phyloP scores from a whole-genome alignment of 2,888 invertebrate genomes.

The Drosophila neotestacea region DNA sequence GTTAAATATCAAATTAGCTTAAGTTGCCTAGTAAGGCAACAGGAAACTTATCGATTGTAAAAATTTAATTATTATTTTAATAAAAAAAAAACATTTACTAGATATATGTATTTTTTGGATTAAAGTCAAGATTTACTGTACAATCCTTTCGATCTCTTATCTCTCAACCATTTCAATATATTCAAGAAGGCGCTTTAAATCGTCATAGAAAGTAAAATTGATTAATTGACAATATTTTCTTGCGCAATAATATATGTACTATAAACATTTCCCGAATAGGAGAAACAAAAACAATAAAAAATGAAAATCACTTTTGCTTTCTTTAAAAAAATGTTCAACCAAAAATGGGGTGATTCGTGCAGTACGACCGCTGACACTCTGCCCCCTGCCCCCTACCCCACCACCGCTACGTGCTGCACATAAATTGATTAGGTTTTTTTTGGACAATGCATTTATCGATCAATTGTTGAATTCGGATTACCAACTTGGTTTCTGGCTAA shows the following conservation, averaged over 20 bases:
- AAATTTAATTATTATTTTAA: too few relatives aligned
- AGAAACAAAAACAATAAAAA: slow-evolving; percentile 9
- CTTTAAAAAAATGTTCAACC: slow-evolving; percentile 55
- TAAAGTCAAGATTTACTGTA: too few relatives aligned
- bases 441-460: slow-evolving; percentile 51
- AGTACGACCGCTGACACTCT: not conserved
- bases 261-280: slow-evolving; percentile 42
- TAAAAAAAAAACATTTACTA: too few relatives aligned
- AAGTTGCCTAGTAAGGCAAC: too few relatives aligned
- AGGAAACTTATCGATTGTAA: too few relatives aligned
- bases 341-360: slow-evolving; percentile 19
- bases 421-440: slow-evolving; percentile 30
- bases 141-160: too few relatives aligned
- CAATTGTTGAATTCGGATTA: slow-evolving; percentile 13
- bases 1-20: too few relatives aligned
- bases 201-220: slow-evolving; percentile 45
- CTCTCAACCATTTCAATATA: not conserved
- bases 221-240: slow-evolving; percentile 34
- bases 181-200: not conserved
- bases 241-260: slow-evolving; percentile 36
- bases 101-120: too few relatives aligned
- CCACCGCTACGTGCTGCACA: slow-evolving; percentile 36
- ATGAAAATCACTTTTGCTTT: slow-evolving; percentile 59
- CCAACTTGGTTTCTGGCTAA: slow-evolving; percentile 47
- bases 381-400: too few relatives aligned